Evolutionary conservation across 2,113 vertebrate species (phyloP).

Genomic region (Leptobrachium ailaonicum): DNA sequence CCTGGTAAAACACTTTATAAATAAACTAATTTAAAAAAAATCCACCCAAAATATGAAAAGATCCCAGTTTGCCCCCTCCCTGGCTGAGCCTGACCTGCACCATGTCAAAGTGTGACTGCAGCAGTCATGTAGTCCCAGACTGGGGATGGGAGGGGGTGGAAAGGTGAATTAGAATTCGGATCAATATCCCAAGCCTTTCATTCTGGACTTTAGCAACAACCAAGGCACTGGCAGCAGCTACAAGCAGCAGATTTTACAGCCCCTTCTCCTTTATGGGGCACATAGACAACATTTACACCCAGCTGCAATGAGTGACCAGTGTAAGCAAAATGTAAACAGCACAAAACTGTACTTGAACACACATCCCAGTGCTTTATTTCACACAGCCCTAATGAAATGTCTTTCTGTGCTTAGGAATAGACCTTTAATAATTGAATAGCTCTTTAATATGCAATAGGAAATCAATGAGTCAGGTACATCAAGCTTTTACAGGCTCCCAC

Average conservation of each 20-base stretch:
- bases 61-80: too few relatives aligned
- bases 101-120: constrained; percentile 20
- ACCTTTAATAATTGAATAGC: constrained; percentile 32
- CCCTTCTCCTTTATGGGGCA: too few relatives aligned
- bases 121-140: constrained; percentile 35
- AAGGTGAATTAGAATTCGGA: constrained; percentile 57
- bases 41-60: too few relatives aligned
- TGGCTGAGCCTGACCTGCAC: too few relatives aligned
- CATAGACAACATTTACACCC: too few relatives aligned
- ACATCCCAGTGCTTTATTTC: background rate
- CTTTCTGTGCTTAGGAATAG: constrained; percentile 4
- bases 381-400: constrained; percentile 6
- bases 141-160: constrained; percentile 44
- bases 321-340: too few relatives aligned
- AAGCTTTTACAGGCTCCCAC: too few relatives aligned
- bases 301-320: too few relatives aligned
- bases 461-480: constrained; percentile 5
- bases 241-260: too few relatives aligned
- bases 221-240: background rate
- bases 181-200: constrained; percentile 26
- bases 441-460: constrained; percentile 24
- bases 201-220: background rate
- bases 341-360: background rate
- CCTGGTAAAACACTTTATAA: too few relatives aligned
- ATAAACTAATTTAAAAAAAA: too few relatives aligned